Base-by-base conservation (phyloP, 2,797 vertebrate species). In the Rhynchonycteris naso region DNA sequence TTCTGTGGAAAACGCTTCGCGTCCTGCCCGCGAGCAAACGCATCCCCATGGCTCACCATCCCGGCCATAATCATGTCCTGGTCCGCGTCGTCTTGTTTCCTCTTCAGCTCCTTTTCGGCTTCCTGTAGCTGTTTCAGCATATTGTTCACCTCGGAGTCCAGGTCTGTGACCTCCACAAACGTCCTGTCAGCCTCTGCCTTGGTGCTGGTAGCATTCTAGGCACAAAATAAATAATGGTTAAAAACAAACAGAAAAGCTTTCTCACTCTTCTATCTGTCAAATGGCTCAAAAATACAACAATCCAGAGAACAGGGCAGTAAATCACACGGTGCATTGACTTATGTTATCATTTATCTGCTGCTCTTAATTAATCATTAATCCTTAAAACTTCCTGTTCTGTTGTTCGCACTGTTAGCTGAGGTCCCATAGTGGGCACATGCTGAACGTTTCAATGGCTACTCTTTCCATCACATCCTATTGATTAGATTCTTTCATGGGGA, bases 21-120 rank as follows among this genome's bases (percentile, higher is more conserved):
- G 5, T 15, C 35, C 59, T 19, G 30, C 61, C 90, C 33, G 0
- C 0, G 0, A 56, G 19, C 59, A 18, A 35, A 26, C 0, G 10
- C 0, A 72, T 12, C 75, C 19, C 11, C 30, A 2, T 15, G 7
- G 79, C 98, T 97, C 76, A 99, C 99, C 99, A 99, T 99, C 6
- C 97, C 97, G 0, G 99, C 99, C 99, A 99, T 99, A 99, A 99
- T 99, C 99, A 99, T 99, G 97, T 99, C 99, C 76, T 97, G 98
- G 93, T 99, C 99, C 0, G 99, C 99, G 43, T 99, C 99, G 0
- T 98, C 98, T 96, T 99, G 99, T 97, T 99, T 99, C 90, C 16
- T 97, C 74, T 97, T 97, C 89, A 99, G 98, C 93, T 99, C 99
- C n/a, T 97, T 97, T 95, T 99, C 99, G 0, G 99, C 99, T 0